A percentile compares a stretch with the other conserved stretches of the same genome.
phyloP scores from a whole-genome alignment of 2,113 vertebrate species.

The Clarias macrocephalus region DNA sequence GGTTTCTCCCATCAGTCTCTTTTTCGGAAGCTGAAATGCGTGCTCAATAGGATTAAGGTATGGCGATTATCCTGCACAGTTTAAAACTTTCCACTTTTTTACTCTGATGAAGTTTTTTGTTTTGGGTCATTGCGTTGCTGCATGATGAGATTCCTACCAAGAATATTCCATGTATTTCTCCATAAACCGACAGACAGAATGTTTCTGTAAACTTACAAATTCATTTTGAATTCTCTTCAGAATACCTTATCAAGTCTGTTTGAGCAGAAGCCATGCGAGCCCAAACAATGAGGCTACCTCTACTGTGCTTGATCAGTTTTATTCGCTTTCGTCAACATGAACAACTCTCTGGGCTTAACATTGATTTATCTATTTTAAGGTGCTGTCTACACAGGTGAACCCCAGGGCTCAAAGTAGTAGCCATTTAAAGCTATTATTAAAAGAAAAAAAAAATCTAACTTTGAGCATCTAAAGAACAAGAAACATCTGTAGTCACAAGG shows the following conservation, averaged over 20 bases:
- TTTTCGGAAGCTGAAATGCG: background rate
- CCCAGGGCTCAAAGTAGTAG: background rate
- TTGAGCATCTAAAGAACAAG: background rate
- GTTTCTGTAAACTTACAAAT: background rate
- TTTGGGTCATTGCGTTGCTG: background rate
- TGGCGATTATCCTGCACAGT: background rate
- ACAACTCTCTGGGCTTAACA: background rate
- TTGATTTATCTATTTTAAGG: background rate
- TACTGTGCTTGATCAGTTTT: background rate
- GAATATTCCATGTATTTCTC: background rate
- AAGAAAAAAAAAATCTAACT: background rate
- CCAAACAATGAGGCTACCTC: background rate
- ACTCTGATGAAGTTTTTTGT: background rate
- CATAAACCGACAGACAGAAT: background rate
- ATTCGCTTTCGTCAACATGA: background rate
- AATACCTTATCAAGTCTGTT: background rate
- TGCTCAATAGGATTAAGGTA: background rate
- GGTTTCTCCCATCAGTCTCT: background rate
- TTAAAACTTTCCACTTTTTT: background rate
- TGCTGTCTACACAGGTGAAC: background rate
- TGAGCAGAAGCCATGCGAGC: background rate
- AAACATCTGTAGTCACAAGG: background rate
- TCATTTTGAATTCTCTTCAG: background rate
- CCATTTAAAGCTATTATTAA: background rate
- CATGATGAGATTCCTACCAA: background rate